phyloP scores from a whole-genome alignment of 2,888 invertebrate species.

The Copidosoma aretas region DNA sequence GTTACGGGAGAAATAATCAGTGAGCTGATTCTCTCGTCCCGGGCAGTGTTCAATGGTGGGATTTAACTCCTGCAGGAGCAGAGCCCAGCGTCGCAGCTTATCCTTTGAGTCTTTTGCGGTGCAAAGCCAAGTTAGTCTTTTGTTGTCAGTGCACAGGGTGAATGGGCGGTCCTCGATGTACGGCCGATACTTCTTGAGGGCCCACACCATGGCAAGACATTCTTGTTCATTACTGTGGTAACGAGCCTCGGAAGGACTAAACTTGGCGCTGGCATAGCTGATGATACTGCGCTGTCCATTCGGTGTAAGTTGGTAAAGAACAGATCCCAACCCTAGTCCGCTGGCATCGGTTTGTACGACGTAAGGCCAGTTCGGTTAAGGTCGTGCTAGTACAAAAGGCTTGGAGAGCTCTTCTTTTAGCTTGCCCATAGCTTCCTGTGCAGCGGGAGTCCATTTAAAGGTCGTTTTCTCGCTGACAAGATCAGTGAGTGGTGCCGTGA shows the following conservation, averaged over 20 bases:
- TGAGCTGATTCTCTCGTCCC: slow-evolving; percentile 1
- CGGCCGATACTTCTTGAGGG: slow-evolving; percentile 16
- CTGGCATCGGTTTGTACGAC: slow-evolving; percentile 31
- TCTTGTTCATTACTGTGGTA: slow-evolving; percentile 40
- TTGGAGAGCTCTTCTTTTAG: background rate
- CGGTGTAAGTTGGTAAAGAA: slow-evolving; percentile 21
- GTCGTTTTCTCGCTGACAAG: background rate
- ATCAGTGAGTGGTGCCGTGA: slow-evolving; percentile 15
- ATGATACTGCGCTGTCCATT: background rate
- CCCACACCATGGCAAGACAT: slow-evolving; percentile 29
- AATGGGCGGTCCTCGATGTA: slow-evolving; percentile 34
- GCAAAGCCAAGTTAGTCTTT: slow-evolving; percentile 40
- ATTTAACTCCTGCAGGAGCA: background rate
- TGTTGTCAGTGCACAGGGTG: slow-evolving; percentile 38
- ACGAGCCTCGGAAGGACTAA: slow-evolving; percentile 21
- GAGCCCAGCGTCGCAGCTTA: slow-evolving; percentile 26
- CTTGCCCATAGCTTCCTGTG: background rate
- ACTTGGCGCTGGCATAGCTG: slow-evolving; percentile 39
- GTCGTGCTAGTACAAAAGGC: slow-evolving; percentile 3
- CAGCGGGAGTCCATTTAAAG: slow-evolving; percentile 1
- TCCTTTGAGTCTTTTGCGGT: slow-evolving; percentile 31
- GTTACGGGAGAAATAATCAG: background rate
- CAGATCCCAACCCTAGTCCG: slow-evolving; percentile 29
- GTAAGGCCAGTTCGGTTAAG: slow-evolving; percentile 2
- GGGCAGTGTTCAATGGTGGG: slow-evolving; percentile 2